These are phyloP conservation scores for Microtus obscurus DNA, from an alignment of 2,797 vertebrate species.

Conservation along the genomic window DNA sequence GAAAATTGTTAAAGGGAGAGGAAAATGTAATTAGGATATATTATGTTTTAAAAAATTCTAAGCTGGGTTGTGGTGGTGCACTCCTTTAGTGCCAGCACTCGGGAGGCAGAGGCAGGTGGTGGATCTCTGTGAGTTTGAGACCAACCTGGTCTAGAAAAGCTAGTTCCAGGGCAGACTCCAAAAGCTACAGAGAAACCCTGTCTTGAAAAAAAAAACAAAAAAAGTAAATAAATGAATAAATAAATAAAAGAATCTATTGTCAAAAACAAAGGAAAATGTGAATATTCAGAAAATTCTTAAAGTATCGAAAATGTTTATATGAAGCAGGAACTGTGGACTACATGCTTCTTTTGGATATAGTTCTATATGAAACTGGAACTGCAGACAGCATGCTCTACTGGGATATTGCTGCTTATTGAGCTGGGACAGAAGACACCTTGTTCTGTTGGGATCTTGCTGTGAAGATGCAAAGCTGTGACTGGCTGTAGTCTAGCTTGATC, in stretches of 20 bases:
- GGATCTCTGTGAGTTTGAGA: no score
- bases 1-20: neutral
- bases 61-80: no score
- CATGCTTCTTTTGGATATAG: neutral
- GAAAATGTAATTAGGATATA: neutral
- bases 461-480: neutral
- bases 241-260: neutral
- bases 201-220: no score
- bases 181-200: no score
- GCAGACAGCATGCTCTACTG: neutral
- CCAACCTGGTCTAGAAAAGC: no score
- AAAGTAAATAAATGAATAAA: no score
- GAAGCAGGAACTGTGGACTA: neutral
- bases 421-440: neutral
- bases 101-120: no score
- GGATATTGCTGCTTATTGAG: neutral
- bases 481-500: neutral
- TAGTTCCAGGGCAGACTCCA: no score
- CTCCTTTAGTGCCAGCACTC: no score
- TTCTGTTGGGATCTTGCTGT: neutral
- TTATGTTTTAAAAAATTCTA: neutral
- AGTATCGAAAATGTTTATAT: neutral
- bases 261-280: neutral
- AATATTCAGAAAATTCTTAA: neutral
- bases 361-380: neutral